These are phyloP conservation scores for Bubalus kerabau DNA, from an alignment of 2,113 vertebrate genomes.

Conservation along the genomic window DNA sequence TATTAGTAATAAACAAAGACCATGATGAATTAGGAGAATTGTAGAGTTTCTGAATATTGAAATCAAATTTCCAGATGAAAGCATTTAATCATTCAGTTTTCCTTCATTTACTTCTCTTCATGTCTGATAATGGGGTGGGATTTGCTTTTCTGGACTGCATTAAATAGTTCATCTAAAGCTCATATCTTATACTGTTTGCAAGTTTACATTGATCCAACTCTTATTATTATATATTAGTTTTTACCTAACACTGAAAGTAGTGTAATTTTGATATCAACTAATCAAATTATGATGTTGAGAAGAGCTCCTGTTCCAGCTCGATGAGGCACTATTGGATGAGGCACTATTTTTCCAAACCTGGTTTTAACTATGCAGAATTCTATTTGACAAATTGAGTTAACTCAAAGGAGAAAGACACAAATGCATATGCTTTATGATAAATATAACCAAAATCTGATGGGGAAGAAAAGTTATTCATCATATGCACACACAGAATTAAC, in stretches of 20 bases:
- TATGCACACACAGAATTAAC: background rate
- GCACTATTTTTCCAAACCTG: background rate
- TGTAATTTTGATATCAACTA: constrained; percentile 65
- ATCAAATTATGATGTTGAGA: constrained; percentile 58
- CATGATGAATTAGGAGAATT: constrained; percentile 85
- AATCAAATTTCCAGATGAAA: constrained; percentile 83
- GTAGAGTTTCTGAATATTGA: constrained; percentile 81
- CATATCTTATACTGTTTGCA: constrained; percentile 42
- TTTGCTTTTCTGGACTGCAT: constrained; percentile 68
- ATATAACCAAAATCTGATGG: constrained; percentile 4
- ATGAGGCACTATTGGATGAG: background rate
- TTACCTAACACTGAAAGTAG: constrained; percentile 36
- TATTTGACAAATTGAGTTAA: constrained; percentile 6
- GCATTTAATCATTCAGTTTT: constrained; percentile 82
- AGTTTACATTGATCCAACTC: constrained; percentile 54
- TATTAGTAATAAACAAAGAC: constrained; percentile 88
- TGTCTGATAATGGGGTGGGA: constrained; percentile 52
- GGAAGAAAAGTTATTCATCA: background rate
- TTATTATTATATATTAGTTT: constrained; percentile 44
- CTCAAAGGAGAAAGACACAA: constrained; percentile 38
- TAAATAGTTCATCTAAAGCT: constrained; percentile 58
- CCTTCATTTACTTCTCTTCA: constrained; percentile 80
- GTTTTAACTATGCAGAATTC: background rate
- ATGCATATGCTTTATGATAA: background rate
- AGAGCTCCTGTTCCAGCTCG: constrained; percentile 27